phyloP scores from a whole-genome alignment of 92 coral and sea anemone species.

The Palythoa heliodiscus region DNA sequence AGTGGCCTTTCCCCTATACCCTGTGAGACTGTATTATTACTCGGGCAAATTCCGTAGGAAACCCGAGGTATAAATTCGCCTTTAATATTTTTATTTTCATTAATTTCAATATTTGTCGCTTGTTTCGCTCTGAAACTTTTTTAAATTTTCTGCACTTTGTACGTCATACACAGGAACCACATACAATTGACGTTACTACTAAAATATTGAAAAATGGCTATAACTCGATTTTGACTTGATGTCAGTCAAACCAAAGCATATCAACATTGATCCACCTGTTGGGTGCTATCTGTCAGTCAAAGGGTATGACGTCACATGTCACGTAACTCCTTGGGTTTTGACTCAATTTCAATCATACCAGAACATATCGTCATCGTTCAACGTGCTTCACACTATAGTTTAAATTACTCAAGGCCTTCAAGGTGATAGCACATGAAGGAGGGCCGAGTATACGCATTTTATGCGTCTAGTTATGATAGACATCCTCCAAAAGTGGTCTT shows the following conservation, averaged over 20 bases:
- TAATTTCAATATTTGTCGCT: conserved; percentile 2
- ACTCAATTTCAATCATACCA: conserved; percentile 3
- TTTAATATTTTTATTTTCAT: neutral
- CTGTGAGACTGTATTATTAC: conserved; percentile 4
- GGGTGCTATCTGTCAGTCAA: conserved; percentile 6
- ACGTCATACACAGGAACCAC: conserved; percentile 6
- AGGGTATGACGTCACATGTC: conserved; percentile 6
- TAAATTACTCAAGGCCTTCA: conserved; percentile 4
- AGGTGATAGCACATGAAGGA: conserved; percentile 1
- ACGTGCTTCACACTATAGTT: conserved; percentile 4
- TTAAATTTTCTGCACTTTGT: conserved; percentile 2
- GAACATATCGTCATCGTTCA: conserved; percentile 4
- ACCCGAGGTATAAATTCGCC: conserved; percentile 6
- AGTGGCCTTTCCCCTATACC: conserved; percentile 7
- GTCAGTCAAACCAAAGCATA: conserved; percentile 4
- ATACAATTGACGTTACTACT: conserved; percentile 3
- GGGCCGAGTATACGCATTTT: conserved; percentile 6
- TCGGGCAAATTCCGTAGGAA: conserved; percentile 6
- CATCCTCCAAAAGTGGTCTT: conserved; percentile 5
- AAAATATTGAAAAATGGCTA: conserved; percentile 1
- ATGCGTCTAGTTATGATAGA: conserved; percentile 4
- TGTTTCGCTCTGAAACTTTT: conserved; percentile 4
- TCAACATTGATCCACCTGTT: conserved; percentile 4
- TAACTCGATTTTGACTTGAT: conserved; percentile 3
- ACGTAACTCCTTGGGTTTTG: conserved; percentile 5